Base-by-base conservation (phyloP, 2,888 invertebrate genomes). In the Philereme vetulata region DNA sequence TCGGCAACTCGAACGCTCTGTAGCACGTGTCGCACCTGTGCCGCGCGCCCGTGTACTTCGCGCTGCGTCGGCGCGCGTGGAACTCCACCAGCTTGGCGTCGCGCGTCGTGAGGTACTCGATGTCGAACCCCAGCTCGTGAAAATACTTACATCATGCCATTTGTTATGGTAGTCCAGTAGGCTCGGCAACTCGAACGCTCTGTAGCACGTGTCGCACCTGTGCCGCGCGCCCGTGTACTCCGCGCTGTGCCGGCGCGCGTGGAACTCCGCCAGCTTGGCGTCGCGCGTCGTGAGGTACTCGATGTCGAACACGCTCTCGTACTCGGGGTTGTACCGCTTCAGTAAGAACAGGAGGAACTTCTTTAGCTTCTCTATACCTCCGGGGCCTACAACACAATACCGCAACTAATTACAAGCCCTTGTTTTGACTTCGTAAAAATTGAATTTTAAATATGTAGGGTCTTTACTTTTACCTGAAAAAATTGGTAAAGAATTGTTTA, bases 131-230 rank as follows among this genome's bases (percentile, higher is more conserved):
- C 21, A 21, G 21, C 21, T 21, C 21, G 21, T 21, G 21, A 21
- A 1, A 21, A 21, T 21, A 21, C 21, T 43, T 4, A 58, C 57
- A 4, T 58, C 57, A 43, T 56, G 55, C 33, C 43, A 38, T 4
- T 40, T 56, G 0, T 9, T 49, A 35, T 61, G 60, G 8, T 45
- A 49, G 5, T 52, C 38, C 7, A 61, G 4, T 4, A 11, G 5
- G 0, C 5, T 32, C 35, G 44, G 7, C 3, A 4, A 4, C 1
- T 35, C 38, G 10, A 52, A 61, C 0, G 10, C 35, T 7, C 10
- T 49, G 32, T 11, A 61, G 33, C 60, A 61, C 2, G 10, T 7
- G 0, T 47, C 51, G 5, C 60, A 60, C 3, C 52, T 56, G 36
- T 10, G 56, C 3, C n/a, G 5, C 4, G 60, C 56, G 0, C 4